phyloP scores from a whole-genome alignment of 2,797 vertebrate species.

The Taenioides sp. region DNA sequence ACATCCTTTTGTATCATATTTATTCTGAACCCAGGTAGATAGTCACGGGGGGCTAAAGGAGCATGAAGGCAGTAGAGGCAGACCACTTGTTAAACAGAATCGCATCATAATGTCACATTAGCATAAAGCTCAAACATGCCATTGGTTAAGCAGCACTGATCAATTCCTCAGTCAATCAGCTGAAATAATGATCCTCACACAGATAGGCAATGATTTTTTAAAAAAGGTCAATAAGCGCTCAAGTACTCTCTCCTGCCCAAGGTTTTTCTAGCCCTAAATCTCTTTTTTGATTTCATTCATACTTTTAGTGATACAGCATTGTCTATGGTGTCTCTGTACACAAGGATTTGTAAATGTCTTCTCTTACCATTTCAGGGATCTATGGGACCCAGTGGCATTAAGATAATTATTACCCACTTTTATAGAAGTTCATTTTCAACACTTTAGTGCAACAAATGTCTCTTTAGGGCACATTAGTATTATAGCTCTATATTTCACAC shows the following conservation, averaged over 20 bases:
- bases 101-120: slow-evolving; percentile 46
- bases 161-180: slow-evolving; percentile 30
- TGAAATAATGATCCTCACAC: slow-evolving; percentile 24
- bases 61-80: not conserved
- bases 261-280: not conserved
- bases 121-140: slow-evolving; percentile 35
- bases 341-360: not conserved
- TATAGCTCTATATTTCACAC: not conserved
- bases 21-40: too few species aligned
- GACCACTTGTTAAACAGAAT: slow-evolving; percentile 5
- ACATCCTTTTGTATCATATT: too few species aligned
- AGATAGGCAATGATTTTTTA: slow-evolving; percentile 24
- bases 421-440: not conserved
- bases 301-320: not conserved
- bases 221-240: slow-evolving; percentile 18
- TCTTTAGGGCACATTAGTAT: not conserved
- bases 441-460: not conserved
- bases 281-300: not conserved
- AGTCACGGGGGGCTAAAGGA: too few species aligned
- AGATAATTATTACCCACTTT: not conserved
- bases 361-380: not conserved
- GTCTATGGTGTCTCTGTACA: not conserved
- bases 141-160: slow-evolving; percentile 20
- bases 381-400: not conserved
- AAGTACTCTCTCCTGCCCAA: slow-evolving; percentile 11